A percentile compares a stretch with the other conserved stretches of the same genome.
phyloP scores from a whole-genome alignment of 2,113 vertebrate species.

The Sphyrna mokarran region DNA sequence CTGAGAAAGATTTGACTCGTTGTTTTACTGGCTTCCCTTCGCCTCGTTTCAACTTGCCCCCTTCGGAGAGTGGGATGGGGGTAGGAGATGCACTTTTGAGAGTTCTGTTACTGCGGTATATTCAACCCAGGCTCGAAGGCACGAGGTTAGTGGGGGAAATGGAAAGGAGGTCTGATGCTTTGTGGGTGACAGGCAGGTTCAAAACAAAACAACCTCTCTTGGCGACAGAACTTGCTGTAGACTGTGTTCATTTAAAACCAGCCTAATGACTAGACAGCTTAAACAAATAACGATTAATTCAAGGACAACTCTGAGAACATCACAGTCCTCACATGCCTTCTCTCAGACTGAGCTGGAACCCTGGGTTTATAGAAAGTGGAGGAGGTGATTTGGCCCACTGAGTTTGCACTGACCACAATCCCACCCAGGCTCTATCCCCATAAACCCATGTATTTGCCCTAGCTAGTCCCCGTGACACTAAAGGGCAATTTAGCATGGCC shows the following conservation, averaged over 20 bases:
- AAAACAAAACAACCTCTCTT: not conserved
- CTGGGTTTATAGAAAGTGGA: not conserved
- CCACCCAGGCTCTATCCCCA: too few relatives aligned
- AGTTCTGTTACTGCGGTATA: too few relatives aligned
- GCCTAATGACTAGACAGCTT: slow-evolving; percentile 12
- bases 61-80: too few relatives aligned
- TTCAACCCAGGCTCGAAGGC: not conserved
- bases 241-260: not conserved
- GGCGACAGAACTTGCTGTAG: not conserved
- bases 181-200: not conserved
- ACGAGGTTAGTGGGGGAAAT: not conserved
- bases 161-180: not conserved
- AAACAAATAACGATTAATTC: slow-evolving; percentile 28
- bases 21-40: not conserved
- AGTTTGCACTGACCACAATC: too few relatives aligned
- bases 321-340: not conserved
- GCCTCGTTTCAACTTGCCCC: not conserved
- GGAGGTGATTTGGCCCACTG: too few relatives aligned
- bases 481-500: too few relatives aligned
- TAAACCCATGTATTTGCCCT: too few relatives aligned
- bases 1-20: not conserved
- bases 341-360: not conserved
- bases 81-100: not conserved
- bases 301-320: slow-evolving; percentile 4
- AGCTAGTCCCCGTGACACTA: too few relatives aligned